Conservation (phyloP, 2,113 vertebrate genomes). For the Spilogale gracilis region DNA sequence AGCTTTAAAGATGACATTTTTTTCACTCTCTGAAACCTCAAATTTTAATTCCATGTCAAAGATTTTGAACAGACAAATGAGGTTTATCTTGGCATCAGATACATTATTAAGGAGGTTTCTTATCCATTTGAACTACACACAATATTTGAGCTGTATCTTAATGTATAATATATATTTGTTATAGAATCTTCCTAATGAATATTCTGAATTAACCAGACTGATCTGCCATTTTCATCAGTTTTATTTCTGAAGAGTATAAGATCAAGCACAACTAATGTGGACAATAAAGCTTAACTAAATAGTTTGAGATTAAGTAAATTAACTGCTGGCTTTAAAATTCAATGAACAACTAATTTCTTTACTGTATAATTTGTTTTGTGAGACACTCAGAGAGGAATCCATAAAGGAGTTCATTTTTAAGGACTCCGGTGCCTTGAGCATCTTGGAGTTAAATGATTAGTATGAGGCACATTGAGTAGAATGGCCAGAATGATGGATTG, state of each 20-base stretch:
- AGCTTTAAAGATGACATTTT: slow-evolving; percentile 6
- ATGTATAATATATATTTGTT: slow-evolving; percentile 71
- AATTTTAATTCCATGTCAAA: slow-evolving; percentile 25
- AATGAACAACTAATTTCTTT: slow-evolving; percentile 82
- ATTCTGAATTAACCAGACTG: slow-evolving; percentile 83
- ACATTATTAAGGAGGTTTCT: slow-evolving; percentile 73
- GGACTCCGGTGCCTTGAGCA: slow-evolving; percentile 73
- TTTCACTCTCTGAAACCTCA: neutral
- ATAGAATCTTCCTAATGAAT: slow-evolving; percentile 80
- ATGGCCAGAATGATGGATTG: slow-evolving; percentile 52
- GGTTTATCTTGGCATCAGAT: slow-evolving; percentile 60
- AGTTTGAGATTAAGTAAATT: slow-evolving; percentile 85
- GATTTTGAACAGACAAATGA: slow-evolving; percentile 63
- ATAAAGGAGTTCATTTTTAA: slow-evolving; percentile 84
- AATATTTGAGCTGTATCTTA: slow-evolving; percentile 76
- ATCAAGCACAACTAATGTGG: slow-evolving; percentile 83
- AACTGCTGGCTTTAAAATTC: slow-evolving; percentile 83
- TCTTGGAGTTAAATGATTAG: slow-evolving; percentile 82
- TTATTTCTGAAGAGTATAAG: slow-evolving; percentile 83
- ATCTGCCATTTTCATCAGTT: slow-evolving; percentile 80
- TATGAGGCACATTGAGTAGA: slow-evolving; percentile 75
- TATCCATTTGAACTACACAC: slow-evolving; percentile 75
- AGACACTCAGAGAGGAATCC: slow-evolving; percentile 75
- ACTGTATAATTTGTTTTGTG: slow-evolving; percentile 78
- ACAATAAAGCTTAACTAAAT: slow-evolving; percentile 81